Evolutionary conservation across 23 tunicate genomes (phyloP), one percentile per base, ranked within the genome.

Genomic region (Styela clava): DNA sequence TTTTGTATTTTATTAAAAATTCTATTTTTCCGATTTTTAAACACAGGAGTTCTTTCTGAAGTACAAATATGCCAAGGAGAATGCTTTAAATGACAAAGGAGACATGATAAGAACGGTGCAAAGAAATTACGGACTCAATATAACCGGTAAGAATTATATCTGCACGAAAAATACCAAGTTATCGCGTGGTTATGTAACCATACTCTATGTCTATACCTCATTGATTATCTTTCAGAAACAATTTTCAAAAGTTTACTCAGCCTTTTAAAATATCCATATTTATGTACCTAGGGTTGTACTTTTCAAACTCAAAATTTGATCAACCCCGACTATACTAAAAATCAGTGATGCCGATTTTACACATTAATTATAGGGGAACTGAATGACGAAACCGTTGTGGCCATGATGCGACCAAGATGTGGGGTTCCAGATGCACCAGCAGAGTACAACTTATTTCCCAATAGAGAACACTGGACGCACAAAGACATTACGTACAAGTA

Each of bases 401-500:
- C 36, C 28, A 93, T 93, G 98, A 80, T 84, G 83, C 35, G 64
- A n/a, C 87, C 98, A 12, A 64, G 98, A 68, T 93, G 98, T 77
- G 98, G 98, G 0, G 68, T 51, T 69, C 89, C 86, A 34, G 98
- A 93, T 64, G 76, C 63, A 12, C 98, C 98, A 1, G 87, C 98
- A 24, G 87, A 69, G 0, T 93, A 73, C 62, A 74, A 70, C 9
- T 65, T 79, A 2, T 93, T 93, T 76, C 81, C 82, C 19, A 79
- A 81, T 63, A 74, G 83, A 69, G 78, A 64, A 5, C 44, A 63
- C 24, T 93, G 89, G 93, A 36, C 63, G 20, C 74, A 80, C 34
- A 87, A 70, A 37, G 85, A 87, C 23, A 89, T 93, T 21, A 93
- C 98, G 26, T 93, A 93, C 86, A 88, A 33, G 98, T 93, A 28